Base-by-base conservation (phyloP, 2,888 invertebrate genomes). In the Calameuta pallipes region DNA sequence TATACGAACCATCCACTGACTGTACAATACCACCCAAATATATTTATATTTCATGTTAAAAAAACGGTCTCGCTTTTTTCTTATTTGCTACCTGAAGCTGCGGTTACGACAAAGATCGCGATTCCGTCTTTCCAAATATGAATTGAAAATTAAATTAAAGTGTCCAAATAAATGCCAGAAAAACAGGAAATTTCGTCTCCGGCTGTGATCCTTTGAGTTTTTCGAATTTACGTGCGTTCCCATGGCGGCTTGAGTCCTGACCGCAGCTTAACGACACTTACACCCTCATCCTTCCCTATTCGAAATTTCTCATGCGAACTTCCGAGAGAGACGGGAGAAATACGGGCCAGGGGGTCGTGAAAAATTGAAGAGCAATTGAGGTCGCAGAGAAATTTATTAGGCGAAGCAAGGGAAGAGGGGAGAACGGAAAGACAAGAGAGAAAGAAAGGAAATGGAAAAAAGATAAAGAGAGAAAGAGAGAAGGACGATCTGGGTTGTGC, bases 11-110 rank as follows among this genome's bases (percentile, higher is more conserved):
- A 87, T 88, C 87, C 88, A 89, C 88, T 88, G 89, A 89, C 88
- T 89, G 89, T 89, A 89, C 87, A 89, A 89, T 89, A 88, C 85
- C 88, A 89, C 88, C 88, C 86, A 89, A 89, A 89, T 89, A 89
- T 89, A 89, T 89, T 89, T 89, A 89, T 89, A 89, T 89, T 89
- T 89, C 89, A 89, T 88, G 89, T 89, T 89, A 89, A 87, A 85
- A 83, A 33, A 41, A 76, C 70, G 33, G 33, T 70, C 70, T 70
- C 30, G 70, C 70, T 70, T 70, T 33, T 70, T 70, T 70, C 70
- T 70, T 33, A 70, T 70, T 70, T 70, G 70, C 70, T 33, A 70
- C 70, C 70, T 70, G 30, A 70, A 70, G 70, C 70, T 70, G 70
- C 70, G 70, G 70, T 70, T 70, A 30, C 70, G 70, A 33, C 70